These are phyloP conservation scores for Platycheirus rosarum DNA, from an alignment of 2,888 invertebrate genomes.

Conservation along the genomic window DNA sequence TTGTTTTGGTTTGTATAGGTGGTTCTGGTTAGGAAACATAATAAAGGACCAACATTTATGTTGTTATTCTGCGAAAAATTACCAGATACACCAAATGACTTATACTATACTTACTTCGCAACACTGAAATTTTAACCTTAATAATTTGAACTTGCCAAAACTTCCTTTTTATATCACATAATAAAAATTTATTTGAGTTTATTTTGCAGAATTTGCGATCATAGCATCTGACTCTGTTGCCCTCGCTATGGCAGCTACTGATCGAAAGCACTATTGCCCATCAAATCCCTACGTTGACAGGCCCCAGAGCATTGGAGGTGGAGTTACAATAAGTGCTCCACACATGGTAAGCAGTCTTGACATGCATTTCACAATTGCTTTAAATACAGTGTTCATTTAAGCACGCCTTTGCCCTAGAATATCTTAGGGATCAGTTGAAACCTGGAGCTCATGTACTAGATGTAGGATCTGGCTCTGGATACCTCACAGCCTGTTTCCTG, in stretches of 20 bases:
- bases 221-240: slow-evolving; percentile 90
- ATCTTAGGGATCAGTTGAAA: slow-evolving; percentile 89
- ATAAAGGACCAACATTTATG: too few relatives aligned
- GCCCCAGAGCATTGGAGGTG: slow-evolving; percentile 96
- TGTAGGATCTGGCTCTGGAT: slow-evolving; percentile 97
- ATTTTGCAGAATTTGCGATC: slow-evolving; percentile 89
- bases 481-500: slow-evolving; percentile 95
- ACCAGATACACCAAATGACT: too few relatives aligned
- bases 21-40: too few relatives aligned
- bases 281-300: slow-evolving; percentile 93
- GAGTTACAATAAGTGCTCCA: slow-evolving; percentile 97
- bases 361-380: not conserved
- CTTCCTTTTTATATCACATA: too few relatives aligned
- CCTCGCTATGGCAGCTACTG: slow-evolving; percentile 91
- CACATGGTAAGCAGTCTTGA: slow-evolving; percentile 93
- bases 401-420: slow-evolving; percentile 96
- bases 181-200: slow-evolving; percentile 16
- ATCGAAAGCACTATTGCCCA: slow-evolving; percentile 91
- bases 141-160: too few relatives aligned
- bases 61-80: too few relatives aligned
- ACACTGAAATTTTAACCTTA: too few relatives aligned
- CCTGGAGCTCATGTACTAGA: slow-evolving; percentile 92
- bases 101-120: too few relatives aligned
- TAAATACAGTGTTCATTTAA: slow-evolving; percentile 79
- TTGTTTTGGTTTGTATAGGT: not conserved